Evolutionary conservation across 2,797 vertebrate species (phyloP), one percentile per base, ranked within the genome.

Genomic region (Leuciscus waleckii): DNA sequence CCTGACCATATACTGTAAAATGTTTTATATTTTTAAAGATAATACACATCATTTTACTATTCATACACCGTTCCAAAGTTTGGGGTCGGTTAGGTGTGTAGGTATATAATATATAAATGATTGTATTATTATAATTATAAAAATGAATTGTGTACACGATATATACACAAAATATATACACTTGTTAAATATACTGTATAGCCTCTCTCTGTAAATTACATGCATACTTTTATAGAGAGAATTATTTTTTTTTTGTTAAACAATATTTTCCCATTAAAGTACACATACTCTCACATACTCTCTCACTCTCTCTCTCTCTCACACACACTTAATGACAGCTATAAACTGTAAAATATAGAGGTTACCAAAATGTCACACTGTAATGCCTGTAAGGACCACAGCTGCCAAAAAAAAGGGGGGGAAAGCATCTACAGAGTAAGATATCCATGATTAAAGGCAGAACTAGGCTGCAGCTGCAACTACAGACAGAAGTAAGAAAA

Each of bases 391-490:
- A 65, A 65, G 26, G 26, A 35, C 46, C 71, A 54, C 10, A 7
- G 46, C 1, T 41, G 11, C 37, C 32, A 67, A 37, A 13, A 49
- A 29, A 73, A 3, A 46, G 46, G 14, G 14, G 4, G 1, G 0
- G 1, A 16, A 9, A 5, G 21, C 46, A 56, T 76, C 35, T 56
- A 37, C 4, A 14, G 46, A 75, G 29, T 14, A 75, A 3, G 3
- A 54, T 35, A 56, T 54, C 32, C 23, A 37, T 58, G 54, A 77
- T 58, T 39, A 58, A 58, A 77, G 78, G 58, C 39, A 83, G 16
- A 83, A 87, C 76, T 65, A 77, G 65, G 49, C 39, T 74, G n/a
- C 58, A 83, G 80, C 70, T 76, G 79, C 39, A 75, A 83, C 32
- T 56, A 73, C 5, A 49, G 26, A 58, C 68, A 67, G 3, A 35